Evolutionary conservation across 2,797 vertebrate genomes (phyloP).

Genomic region (Darevskia mixta): DNA sequence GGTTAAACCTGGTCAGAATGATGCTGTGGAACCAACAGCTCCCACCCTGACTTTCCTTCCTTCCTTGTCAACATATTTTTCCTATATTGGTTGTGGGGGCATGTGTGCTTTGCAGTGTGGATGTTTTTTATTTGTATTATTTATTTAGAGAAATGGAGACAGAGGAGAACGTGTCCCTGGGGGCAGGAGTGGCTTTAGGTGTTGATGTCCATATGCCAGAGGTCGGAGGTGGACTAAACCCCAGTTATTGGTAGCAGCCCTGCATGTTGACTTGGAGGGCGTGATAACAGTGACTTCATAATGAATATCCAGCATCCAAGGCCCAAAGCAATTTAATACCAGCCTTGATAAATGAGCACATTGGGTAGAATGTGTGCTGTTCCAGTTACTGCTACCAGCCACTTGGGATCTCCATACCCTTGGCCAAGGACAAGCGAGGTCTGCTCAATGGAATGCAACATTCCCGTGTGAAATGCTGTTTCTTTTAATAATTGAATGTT

Average conservation of each 20-base stretch:
- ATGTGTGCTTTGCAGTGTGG: not conserved
- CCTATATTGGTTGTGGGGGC: not conserved
- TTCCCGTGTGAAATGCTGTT: not conserved
- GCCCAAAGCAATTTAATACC: not conserved
- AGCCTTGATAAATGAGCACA: not conserved
- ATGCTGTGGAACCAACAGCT: not conserved
- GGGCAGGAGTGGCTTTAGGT: not conserved
- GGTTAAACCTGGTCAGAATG: not conserved
- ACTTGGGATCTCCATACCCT: not conserved
- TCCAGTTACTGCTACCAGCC: not conserved
- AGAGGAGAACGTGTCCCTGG: not conserved
- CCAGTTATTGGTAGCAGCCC: not conserved
- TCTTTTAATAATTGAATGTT: not conserved
- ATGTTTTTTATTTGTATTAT: not conserved
- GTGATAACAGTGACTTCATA: not conserved
- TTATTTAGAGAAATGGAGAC: not conserved
- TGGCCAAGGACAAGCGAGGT: not conserved
- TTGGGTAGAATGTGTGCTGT: no score
- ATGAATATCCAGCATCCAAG: not conserved
- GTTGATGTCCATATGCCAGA: not conserved
- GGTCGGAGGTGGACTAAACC: not conserved
- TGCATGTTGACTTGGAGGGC: not conserved
- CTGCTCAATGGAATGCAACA: not conserved
- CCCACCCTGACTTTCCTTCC: not conserved
- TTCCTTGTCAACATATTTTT: not conserved